Evolutionary conservation across 2,888 invertebrate species (phyloP), one percentile per base, ranked within the genome.

Genomic region (Crepidodera aurea): DNA sequence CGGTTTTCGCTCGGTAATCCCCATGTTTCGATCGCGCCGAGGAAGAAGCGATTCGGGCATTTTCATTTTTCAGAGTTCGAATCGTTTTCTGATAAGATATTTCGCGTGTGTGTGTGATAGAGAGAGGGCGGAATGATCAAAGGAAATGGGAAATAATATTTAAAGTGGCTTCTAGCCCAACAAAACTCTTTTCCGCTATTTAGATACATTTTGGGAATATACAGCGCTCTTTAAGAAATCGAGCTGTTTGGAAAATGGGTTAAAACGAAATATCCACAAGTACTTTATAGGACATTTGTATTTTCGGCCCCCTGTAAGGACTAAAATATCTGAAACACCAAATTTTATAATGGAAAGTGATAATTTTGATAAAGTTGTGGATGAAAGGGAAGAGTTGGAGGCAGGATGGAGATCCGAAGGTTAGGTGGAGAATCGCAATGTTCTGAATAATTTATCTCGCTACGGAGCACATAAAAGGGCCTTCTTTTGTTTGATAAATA

Each of bases 271-370:
- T n/a, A n/a, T n/a, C n/a, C n/a, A n/a, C n/a, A n/a, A n/a, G n/a
- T n/a, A n/a, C n/a, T n/a, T n/a, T n/a, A n/a, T n/a, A n/a, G n/a
- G n/a, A n/a, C n/a, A n/a, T n/a, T n/a, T n/a, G n/a, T n/a, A n/a
- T n/a, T n/a, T n/a, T n/a, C n/a, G n/a, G n/a, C n/a, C n/a, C n/a
- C n/a, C n/a, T n/a, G n/a, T n/a, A n/a, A n/a, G n/a, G n/a, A n/a
- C n/a, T n/a, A n/a, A n/a, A n/a, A n/a, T n/a, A n/a, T n/a, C n/a
- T n/a, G n/a, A n/a, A n/a, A n/a, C n/a, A n/a, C n/a, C n/a, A n/a
- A n/a, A n/a, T n/a, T n/a, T 77, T 76, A 77, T 74, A 71, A 70
- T 73, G 72, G 73, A 74, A 74, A 76, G 76, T 76, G 77, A 76
- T 77, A 77, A 77, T 77, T 77, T 75, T 73, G 74, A 75, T 73